Base-by-base conservation (phyloP, 2,888 invertebrate species). In the Trissolcus brochymenae region DNA sequence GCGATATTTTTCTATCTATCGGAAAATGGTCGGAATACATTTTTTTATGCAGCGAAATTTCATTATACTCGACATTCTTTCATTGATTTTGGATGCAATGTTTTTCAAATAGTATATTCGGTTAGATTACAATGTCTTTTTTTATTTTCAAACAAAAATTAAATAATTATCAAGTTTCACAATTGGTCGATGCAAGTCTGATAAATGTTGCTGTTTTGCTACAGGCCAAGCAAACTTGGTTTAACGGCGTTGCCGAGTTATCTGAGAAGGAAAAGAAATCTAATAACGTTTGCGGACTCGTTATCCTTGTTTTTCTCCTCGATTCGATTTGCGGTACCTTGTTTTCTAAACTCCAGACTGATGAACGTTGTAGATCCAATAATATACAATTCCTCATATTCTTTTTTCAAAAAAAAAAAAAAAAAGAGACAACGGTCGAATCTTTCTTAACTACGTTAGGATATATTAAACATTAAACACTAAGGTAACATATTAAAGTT, bases 201-300 rank as follows among this genome's bases (percentile, higher is more conserved):
- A 85, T 84, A 82, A 86, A 86, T 85, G 84, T 79, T 75, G 60
- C 79, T 83, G 81, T 82, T 81, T 79, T 77, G 70, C 72, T 72
- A 49, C 40, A 56, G 70, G 72, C 60, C 49, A 74, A 21, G 41
- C 61, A 68, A 78, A 74, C 74, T 74, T 74, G 66, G 61, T 66
- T 78, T 71, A 78, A 78, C 70, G 55, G 57, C 74, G 62, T 72
- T 75, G 49, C 79, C 60, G 76, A 74, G 79, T 76, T 68, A 80
- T 78, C 80, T 75, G 56, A 76, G 75, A 80, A 82, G 81, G 79
- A 82, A 82, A 80, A 81, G 80, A 83, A 82, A 84, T 83, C 82
- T 82, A 84, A 84, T 84, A 84, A 84, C 82, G 81, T 82, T 80
- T 78, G 77, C 79, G 19, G 74, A 76, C 79, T 80, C 81, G 78